Base-by-base conservation (phyloP, 2,888 invertebrate genomes). In the Morpho helenor region DNA sequence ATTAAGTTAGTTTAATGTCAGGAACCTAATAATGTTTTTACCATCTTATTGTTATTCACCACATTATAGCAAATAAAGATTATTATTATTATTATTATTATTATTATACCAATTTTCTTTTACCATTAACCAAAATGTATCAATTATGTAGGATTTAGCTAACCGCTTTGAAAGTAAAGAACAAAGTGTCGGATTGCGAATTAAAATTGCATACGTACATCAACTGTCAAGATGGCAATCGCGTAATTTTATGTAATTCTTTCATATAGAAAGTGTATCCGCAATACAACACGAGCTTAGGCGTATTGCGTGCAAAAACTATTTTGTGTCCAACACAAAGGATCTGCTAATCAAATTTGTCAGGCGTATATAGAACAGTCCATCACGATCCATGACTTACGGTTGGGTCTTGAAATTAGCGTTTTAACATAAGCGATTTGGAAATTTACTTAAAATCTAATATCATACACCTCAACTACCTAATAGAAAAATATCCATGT, bases 301-400 rank as follows among this genome's bases (percentile, higher is more conserved):
- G 39, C 55, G 49, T 55, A 52, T 59, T 59, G 40, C 55, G 44
- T 40, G 49, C 51, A 52, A 46, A 53, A 48, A 43, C 56, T 16
- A 41, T 57, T 31, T 47, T 49, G 41, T 49, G 46, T 9, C 39
- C 52, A 53, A 56, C 56, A 53, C 59, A 62, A 59, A 59, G 53
- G 51, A 62, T 53, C 59, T 59, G 56, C 61, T 61, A 54, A 56
- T 57, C 50, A 57, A 59, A 59, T 51, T 54, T 57, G 59, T 59
- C 62, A 56, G 56, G 56, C 56, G 47, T 59, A 42, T 48, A 44
- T 53, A 50, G 44, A 57, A 44, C 52, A 52, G 52, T 50, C 50
- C 59, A 59, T 62, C 59, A 59, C 61, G 59, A 56, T 49, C 53
- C 49, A 22, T 43, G 48, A n/a, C 41, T 43, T 22, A 6, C 8